phyloP scores from a whole-genome alignment of 2,888 invertebrate species.

The Drosophila fulvimacula region DNA sequence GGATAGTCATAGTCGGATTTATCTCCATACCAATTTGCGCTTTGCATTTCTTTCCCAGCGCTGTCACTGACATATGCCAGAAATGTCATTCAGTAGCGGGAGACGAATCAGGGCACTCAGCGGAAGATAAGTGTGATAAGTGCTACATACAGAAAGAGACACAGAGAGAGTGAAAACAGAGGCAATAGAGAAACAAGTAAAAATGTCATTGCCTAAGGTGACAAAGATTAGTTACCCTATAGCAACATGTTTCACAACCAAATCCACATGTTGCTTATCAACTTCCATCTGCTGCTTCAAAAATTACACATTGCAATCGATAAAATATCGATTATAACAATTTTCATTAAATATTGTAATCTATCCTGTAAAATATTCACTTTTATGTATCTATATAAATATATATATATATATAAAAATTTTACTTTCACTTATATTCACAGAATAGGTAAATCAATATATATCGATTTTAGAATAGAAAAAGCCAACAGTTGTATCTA shows the following conservation, averaged over 20 bases:
- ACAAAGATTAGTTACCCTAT: not conserved
- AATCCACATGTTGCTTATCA: not conserved
- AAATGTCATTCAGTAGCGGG: constrained; percentile 40
- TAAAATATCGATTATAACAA: not conserved
- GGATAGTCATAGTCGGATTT: not conserved
- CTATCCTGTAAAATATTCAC: not conserved
- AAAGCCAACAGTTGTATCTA: too few species aligned
- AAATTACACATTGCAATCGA: not conserved
- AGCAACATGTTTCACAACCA: too few species aligned
- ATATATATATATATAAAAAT: not conserved
- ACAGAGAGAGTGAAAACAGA: constrained; percentile 6
- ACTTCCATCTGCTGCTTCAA: not conserved
- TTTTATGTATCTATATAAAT: not conserved
- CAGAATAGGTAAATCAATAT: not conserved
- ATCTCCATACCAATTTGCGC: constrained; percentile 43
- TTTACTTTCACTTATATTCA: too few species aligned
- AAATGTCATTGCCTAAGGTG: not conserved
- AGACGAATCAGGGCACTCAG: constrained; percentile 10
- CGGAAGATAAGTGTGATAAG: constrained; percentile 54
- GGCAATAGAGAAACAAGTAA: constrained; percentile 6
- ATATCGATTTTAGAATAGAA: not conserved
- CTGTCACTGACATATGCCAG: constrained; percentile 57
- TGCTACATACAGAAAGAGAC: constrained; percentile 30
- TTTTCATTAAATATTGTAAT: not conserved
- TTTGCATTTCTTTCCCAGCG: constrained; percentile 52